Evolutionary conservation across 1,140 invertebrate species (phyloP).

Genomic region (Heliconius congener): DNA sequence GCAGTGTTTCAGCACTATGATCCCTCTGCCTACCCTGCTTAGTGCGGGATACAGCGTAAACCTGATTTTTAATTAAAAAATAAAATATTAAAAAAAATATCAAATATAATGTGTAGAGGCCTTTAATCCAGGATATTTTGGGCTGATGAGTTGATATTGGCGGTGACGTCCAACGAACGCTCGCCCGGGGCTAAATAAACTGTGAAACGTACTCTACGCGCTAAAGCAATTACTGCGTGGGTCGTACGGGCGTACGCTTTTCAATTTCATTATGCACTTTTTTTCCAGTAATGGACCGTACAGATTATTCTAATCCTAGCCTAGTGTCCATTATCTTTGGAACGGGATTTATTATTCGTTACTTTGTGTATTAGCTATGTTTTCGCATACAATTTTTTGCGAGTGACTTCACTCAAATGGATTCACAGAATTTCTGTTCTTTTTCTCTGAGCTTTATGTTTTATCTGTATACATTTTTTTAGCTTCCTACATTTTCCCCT

Average conservation of each 20-base stretch:
- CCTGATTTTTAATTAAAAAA: not conserved
- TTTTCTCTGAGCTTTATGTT: too few relatives aligned
- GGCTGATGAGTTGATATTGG: conserved; percentile 23
- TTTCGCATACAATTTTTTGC: not conserved
- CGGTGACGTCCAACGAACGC: conserved; percentile 10
- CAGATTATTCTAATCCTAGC: conserved; percentile 24
- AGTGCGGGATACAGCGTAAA: too few relatives aligned
- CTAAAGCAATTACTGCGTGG: conserved; percentile 22
- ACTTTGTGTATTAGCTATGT: not conserved
- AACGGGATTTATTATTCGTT: conserved; percentile 17
- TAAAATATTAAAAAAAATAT: not conserved
- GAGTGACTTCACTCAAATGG: not conserved
- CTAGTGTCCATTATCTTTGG: conserved; percentile 21
- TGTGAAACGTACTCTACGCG: conserved; percentile 20
- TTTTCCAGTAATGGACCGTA: conserved; percentile 21
- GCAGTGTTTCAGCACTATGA: too few relatives aligned
- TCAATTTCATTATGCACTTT: conserved; percentile 29
- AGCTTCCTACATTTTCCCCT: too few relatives aligned
- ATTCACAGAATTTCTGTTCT: not conserved
- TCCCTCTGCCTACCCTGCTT: too few relatives aligned
- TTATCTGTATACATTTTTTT: too few relatives aligned
- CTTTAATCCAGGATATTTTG: conserved; percentile 22
- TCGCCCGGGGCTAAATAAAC: conserved; percentile 21
- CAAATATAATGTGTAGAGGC: not conserved
- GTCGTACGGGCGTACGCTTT: not conserved